Conservation (phyloP, 1,140 invertebrate species). For the Papilio helenus region DNA sequence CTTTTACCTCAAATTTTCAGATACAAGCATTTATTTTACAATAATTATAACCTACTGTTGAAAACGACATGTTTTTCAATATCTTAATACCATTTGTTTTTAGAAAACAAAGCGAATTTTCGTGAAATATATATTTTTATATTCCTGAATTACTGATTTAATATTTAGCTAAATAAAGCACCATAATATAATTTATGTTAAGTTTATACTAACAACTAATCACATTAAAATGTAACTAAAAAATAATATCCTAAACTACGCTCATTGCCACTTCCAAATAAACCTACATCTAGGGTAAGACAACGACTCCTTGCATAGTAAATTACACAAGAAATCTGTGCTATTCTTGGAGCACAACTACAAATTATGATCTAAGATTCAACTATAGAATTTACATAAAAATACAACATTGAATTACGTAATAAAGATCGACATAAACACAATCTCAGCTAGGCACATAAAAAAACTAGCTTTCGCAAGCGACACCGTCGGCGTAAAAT, state of each 20-base stretch:
- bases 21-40: background rate
- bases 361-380: slow-evolving; percentile 29
- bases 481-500: no score
- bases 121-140: background rate
- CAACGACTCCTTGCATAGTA: slow-evolving; percentile 56
- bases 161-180: no score
- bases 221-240: no score
- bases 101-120: background rate
- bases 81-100: background rate
- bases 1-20: slow-evolving; percentile 27
- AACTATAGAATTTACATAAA: background rate
- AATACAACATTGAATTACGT: background rate
- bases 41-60: background rate
- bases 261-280: slow-evolving; percentile 44
- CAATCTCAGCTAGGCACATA: no score
- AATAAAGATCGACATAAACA: background rate
- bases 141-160: no score
- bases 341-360: slow-evolving; percentile 42
- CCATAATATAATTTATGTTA: no score
- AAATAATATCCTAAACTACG: slow-evolving; percentile 23
- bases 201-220: no score
- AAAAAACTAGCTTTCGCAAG: no score
- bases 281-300: slow-evolving; percentile 49
- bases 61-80: background rate
- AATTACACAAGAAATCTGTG: slow-evolving; percentile 64